A percentile compares a stretch with the other conserved stretches of the same genome.
Evolutionary conservation across 2,797 vertebrate genomes (phyloP).

Genomic region (Danio kyathit): DNA sequence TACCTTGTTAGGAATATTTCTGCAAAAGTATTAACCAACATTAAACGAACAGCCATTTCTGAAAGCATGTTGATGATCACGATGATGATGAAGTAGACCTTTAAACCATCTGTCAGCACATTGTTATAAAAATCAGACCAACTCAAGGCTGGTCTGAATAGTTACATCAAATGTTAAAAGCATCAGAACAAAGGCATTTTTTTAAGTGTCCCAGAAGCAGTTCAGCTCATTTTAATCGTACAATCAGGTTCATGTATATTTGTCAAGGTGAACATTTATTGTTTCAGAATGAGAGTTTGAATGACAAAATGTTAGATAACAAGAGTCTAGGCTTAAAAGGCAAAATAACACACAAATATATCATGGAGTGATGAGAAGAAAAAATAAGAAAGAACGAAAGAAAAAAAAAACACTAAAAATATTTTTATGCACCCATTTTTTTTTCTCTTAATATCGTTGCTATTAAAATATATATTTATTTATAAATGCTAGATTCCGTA

Average conservation of each 20-base stretch:
- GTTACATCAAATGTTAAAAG: constrained; percentile 69
- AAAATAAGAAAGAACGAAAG: neutral
- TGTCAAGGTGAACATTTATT: constrained; percentile 60
- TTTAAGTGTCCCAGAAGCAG: constrained; percentile 30
- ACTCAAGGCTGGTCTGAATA: constrained; percentile 33
- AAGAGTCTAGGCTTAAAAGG: constrained; percentile 53
- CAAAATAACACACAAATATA: constrained; percentile 51
- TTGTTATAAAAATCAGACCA: constrained; percentile 7
- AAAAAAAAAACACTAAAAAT: constrained; percentile 44
- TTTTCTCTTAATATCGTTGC: constrained; percentile 47
- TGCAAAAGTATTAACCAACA: constrained; percentile 3
- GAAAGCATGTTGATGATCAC: neutral
- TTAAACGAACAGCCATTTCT: constrained; percentile 11
- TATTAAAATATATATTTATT: constrained; percentile 66
- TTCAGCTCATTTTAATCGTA: constrained; percentile 40
- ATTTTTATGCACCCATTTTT: constrained; percentile 37
- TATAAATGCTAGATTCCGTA: constrained; percentile 61
- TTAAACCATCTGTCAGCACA: neutral
- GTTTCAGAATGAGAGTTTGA: constrained; percentile 42
- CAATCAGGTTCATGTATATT: constrained; percentile 47
- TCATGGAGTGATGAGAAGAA: constrained; percentile 48
- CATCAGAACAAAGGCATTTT: constrained; percentile 68
- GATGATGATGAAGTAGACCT: neutral
- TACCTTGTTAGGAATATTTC: constrained; percentile 9
- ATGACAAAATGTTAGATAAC: constrained; percentile 40